These are phyloP conservation scores for Pleuronectes platessa DNA, from an alignment of 2,113 vertebrate species.

Conservation along the genomic window DNA sequence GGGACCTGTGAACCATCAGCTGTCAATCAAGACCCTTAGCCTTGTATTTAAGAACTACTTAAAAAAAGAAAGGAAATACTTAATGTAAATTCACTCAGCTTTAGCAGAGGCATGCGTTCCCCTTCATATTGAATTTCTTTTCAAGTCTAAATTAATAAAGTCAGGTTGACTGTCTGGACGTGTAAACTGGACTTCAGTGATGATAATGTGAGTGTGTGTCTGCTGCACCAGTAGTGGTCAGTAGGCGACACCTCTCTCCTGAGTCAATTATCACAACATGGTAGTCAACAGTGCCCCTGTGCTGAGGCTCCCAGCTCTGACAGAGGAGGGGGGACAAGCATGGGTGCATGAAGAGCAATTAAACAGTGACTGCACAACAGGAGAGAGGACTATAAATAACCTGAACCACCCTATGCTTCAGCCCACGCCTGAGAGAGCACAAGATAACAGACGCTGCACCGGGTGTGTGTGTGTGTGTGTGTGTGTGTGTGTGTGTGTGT, in stretches of 20 bases:
- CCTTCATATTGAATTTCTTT: no score
- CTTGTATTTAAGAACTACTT: no score
- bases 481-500: constrained; percentile 5
- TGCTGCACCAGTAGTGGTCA: constrained; percentile 54
- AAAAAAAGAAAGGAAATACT: no score
- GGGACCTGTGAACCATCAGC: no score
- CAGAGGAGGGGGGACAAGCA: constrained; percentile 20
- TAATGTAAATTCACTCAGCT: no score
- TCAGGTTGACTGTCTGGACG: no score
- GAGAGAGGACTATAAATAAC: constrained; percentile 67
- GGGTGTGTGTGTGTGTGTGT: constrained; percentile 7
- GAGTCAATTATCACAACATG: constrained; percentile 9
- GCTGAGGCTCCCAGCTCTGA: constrained; percentile 20
- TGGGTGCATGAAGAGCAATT: constrained; percentile 65
- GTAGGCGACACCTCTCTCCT: constrained; percentile 6
- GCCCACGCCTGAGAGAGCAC: constrained; percentile 23
- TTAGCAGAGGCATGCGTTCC: no score
- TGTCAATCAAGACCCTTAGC: no score
- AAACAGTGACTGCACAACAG: constrained; percentile 66
- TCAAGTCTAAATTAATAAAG: no score
- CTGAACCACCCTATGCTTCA: not conserved
- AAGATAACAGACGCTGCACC: constrained; percentile 30
- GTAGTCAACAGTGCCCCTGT: constrained; percentile 43
- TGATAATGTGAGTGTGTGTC: not conserved
- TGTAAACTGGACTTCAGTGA: no score